Evolutionary conservation across 2,113 vertebrate species (phyloP), one percentile per base, ranked within the genome.

Genomic region (Dicrurus megarhynchus): DNA sequence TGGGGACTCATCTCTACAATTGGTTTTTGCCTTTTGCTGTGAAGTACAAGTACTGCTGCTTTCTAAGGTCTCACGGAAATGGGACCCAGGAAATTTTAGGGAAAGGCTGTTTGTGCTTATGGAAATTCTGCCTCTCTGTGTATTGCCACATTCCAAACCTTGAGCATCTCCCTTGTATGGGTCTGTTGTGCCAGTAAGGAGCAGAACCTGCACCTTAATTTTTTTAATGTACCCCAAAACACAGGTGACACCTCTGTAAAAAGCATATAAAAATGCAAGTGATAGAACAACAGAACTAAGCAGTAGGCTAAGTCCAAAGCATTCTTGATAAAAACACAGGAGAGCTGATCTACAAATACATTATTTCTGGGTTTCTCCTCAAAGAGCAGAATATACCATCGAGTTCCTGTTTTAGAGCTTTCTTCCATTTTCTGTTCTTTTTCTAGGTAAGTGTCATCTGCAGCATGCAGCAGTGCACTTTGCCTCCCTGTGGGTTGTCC

Each of bases 401-500:
- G 0, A 37, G 33, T 64, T 79, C 35, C 27, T 77, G 9, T 37
- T 89, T 75, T 20, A 60, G 77, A 37, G 18, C 81, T 41, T 94
- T 63, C 49, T 87, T 46, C 69, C 11, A 8, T 76, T 79, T 69
- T 60, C 65, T 65, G 37, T 42, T 87, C 41, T 89, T 86, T 75
- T 77, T 23, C 57, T 16, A 42, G 53, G 53, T 85, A 57, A 33
- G 73, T 61, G 85, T 49, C 22, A 60, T 90, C 71, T 77, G 50
- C 67, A 84, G 81, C 52, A 19, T 57, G 19, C 73, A 68, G 69
- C 77, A 71, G 6, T 28, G 50, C 64, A 53, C 84, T 89, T 89
- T 89, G 84, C n/a, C 80, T 91, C 87, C 81, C 87, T 55, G 70
- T 83, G 77, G 65, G 64, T 76, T 89, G 81, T 93, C 57, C 57